Base-by-base conservation (phyloP, 53 echinoderm and acorn worm genomes). In the Actinopyga echinites region DNA sequence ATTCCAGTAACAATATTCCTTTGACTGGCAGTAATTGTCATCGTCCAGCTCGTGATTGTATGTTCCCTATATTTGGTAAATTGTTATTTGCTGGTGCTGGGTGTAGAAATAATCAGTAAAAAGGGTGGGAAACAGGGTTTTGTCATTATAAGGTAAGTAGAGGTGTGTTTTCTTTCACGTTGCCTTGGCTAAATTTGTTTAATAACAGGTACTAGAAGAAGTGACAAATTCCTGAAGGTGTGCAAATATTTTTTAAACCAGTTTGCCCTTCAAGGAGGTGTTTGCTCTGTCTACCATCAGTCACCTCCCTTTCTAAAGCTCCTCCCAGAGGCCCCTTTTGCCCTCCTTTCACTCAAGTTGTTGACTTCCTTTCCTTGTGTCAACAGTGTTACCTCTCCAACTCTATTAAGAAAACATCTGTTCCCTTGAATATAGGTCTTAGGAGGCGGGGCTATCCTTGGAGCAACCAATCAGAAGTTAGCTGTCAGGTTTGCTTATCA, bases 151-250 rank as follows among this genome's bases (percentile, higher is more conserved):
- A 49, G 49, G 49, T 49, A 15, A 17, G 13, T 17, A 15, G 17
- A 13, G 2, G 40, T 30, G 30, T 67, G 31, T 68, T 68, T 33
- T 68, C 38, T 34, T 68, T 37, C 68, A 34, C 35, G 33, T 30
- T 34, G 68, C 38, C 22, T 68, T 17, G n/a, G 34, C 35, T 68
- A 68, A 68, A 68, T 68, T 68, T 68, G 68, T 38, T 36, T 34
- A 68, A 38, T 68, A 68, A 68, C 68, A 68, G 36, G 68, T 33
- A 68, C n/a, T 10, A 68, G 32, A 33, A 20, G 22, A 34, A 22
- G 68, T 68, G 68, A 37, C 32, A 68, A 68, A 68, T 68, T 68
- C 68, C 68, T 68, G 31, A n/a, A 34, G 68, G 68, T 68, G 68
- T 68, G 68, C 68, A 68, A 68, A 68, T 68, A 68, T 68, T 68